Base-by-base conservation (phyloP, 2,113 vertebrate species). In the Hippolais icterina region DNA sequence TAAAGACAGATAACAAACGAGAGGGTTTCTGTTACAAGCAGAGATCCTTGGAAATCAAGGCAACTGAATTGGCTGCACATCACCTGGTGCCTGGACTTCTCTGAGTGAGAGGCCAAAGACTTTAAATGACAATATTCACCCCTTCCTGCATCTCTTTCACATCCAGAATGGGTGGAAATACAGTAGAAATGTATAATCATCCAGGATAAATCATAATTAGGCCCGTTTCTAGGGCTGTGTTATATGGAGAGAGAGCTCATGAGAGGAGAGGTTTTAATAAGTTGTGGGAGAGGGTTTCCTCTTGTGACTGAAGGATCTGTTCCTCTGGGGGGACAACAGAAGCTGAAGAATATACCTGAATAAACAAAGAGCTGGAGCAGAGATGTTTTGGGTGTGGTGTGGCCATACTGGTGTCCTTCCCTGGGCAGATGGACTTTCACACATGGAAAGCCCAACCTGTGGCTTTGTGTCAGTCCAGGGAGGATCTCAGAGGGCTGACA, bases 1-100 rank as follows among this genome's bases (percentile, higher is more conserved):
- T 92, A 75, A 72, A 68, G 90, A 5, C 0, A 4, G 60, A 29
- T 49, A 90, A 74, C 57, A 74, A 84, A 59, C 4, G 53, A 68
- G 12, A 89, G 69, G 65, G 33, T 53, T 92, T 74, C 69, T 92
- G 49, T 86, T 90, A 56, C 76, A 83, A 84, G 68, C 46, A 92
- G 69, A 87, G 24, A 33, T 28, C 69, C 56, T 39, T 56, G 60
- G 60, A 90, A 97, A 86, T 81, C 53, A 59, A 78, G 49, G 80
- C 60, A 86, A 29, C 12, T 42, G 46, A 82, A 85, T 28, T 12
- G 56, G 90, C 86, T 10, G 33, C 53, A 13, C 44, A 46, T n/a
- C 14, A 44, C 28, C 64, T 1, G 0, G 8, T 28, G 28, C 0
- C 50, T 20, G 23, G 69, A 22, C 33, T 59, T 70, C 7, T 12